Conservation (phyloP, 1,140 invertebrate genomes). For the Drosophila sp. region DNA sequence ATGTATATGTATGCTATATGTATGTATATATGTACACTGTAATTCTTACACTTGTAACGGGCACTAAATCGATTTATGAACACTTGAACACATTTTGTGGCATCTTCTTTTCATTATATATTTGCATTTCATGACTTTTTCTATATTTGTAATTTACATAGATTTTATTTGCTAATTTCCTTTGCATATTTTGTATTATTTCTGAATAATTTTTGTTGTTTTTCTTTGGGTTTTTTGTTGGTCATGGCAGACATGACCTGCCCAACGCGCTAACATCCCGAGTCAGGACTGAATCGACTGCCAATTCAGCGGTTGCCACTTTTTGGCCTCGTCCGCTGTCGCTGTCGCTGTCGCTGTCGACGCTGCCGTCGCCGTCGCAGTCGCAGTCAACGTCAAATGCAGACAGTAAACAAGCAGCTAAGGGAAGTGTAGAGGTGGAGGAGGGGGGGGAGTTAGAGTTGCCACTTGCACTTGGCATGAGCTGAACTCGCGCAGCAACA, state of each 20-base stretch:
- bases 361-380: constrained; percentile 23
- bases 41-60: constrained; percentile 36
- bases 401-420: constrained; percentile 70
- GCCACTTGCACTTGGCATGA: constrained; percentile 78
- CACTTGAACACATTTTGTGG: constrained; percentile 49
- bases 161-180: constrained; percentile 30
- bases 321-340: constrained; percentile 30
- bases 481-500: constrained; percentile 70
- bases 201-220: no score
- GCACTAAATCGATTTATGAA: constrained; percentile 46
- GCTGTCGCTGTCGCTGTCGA: background rate
- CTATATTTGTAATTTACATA: constrained; percentile 13
- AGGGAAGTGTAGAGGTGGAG: constrained; percentile 4
- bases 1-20: no score
- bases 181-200: constrained; percentile 4
- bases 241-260: constrained; percentile 84
- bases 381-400: constrained; percentile 9
- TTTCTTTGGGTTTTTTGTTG: constrained; percentile 18
- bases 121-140: constrained; percentile 35
- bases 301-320: constrained; percentile 54
- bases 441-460: constrained; percentile 30
- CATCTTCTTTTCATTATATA: constrained; percentile 24
- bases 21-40: constrained; percentile 39
- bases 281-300: constrained; percentile 83
- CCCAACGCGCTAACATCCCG: constrained; percentile 84